A percentile compares a stretch with the other conserved stretches of the same genome.
Evolutionary conservation across 2,888 invertebrate genomes (phyloP).

Genomic region (Leptopilina myrica): DNA sequence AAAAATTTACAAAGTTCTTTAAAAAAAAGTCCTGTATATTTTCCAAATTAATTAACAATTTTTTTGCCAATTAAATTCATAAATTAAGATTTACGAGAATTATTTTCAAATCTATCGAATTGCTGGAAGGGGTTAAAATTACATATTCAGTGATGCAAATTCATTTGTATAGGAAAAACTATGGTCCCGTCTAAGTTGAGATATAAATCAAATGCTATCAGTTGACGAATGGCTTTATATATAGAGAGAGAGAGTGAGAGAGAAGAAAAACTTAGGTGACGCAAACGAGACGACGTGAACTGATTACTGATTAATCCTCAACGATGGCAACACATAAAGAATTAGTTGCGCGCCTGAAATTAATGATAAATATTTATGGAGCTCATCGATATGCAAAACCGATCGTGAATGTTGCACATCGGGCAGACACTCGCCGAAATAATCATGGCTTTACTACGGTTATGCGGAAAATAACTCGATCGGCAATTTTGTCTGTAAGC

Average conservation of each 20-base stretch:
- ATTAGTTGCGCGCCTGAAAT: conserved; percentile 59
- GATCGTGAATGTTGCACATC: conserved; percentile 60
- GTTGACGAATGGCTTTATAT: conserved; percentile 40
- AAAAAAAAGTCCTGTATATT: too few relatives aligned
- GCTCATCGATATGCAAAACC: conserved; percentile 60
- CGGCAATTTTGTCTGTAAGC: conserved; percentile 37
- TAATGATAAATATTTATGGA: conserved; percentile 66
- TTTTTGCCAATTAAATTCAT: too few relatives aligned
- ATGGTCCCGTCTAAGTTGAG: not conserved
- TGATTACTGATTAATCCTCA: conserved; percentile 61
- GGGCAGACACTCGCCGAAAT: conserved; percentile 57
- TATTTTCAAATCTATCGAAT: too few relatives aligned
- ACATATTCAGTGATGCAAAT: too few relatives aligned
- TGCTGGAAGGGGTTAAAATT: too few relatives aligned
- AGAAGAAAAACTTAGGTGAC: conserved; percentile 47
- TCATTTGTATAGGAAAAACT: too few relatives aligned
- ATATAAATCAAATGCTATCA: not conserved
- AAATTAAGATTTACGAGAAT: too few relatives aligned
- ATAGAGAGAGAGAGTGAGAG: too few relatives aligned
- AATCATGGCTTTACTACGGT: conserved; percentile 57
- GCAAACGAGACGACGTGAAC: conserved; percentile 50
- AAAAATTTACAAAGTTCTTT: too few relatives aligned
- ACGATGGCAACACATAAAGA: conserved; percentile 58
- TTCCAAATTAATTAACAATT: too few relatives aligned
- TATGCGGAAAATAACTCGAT: conserved; percentile 44